phyloP scores from a whole-genome alignment of 2,888 invertebrate genomes.

The Gastrophysa polygoni region DNA sequence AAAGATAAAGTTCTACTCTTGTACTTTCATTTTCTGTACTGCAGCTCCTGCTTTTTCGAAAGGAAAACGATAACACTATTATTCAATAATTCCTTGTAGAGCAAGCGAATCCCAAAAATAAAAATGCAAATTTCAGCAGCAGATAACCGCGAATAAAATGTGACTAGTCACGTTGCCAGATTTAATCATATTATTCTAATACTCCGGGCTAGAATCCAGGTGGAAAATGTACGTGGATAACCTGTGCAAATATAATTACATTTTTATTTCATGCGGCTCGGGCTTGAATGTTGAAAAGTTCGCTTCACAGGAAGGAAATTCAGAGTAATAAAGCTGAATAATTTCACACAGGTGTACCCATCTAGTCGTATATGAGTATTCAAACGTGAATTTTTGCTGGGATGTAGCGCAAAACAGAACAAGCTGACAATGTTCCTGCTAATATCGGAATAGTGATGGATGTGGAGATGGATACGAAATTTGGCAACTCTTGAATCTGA shows the following conservation, averaged over 20 bases:
- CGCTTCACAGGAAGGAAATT: neutral
- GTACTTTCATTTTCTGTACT: no score
- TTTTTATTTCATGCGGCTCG: slow-evolving; percentile 11
- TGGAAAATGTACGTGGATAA: slow-evolving; percentile 8
- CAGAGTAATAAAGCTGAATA: neutral
- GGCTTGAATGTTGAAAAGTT: neutral
- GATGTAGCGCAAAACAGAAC: no score
- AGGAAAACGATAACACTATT: no score
- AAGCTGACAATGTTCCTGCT: neutral
- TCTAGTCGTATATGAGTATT: neutral
- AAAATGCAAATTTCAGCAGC: neutral
- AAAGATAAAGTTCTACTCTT: no score
- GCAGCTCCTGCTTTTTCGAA: no score
- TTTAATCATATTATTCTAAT: neutral
- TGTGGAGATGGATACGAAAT: no score
- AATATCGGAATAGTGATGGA: no score
- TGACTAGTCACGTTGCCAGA: neutral
- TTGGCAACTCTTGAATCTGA: no score
- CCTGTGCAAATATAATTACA: slow-evolving; percentile 10
- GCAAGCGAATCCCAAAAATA: neutral
- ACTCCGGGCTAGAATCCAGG: neutral
- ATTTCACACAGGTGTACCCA: neutral
- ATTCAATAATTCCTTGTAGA: neutral
- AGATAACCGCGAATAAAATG: neutral
- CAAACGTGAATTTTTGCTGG: neutral